phyloP scores from a whole-genome alignment of 2,797 vertebrate genomes.

The Rhinogobio ventralis region DNA sequence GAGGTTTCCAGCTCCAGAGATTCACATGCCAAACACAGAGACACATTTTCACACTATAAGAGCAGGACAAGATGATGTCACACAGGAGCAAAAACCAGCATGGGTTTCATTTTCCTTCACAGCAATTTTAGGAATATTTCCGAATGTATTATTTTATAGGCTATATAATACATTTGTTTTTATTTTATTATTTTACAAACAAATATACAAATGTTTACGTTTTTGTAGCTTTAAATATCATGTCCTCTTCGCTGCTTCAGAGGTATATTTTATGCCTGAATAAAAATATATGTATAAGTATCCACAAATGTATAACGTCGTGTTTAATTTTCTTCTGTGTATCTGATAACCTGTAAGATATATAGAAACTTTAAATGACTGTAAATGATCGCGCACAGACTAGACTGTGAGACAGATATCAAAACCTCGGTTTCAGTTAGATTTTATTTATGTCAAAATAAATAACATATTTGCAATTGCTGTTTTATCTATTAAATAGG shows the following conservation, averaged over 20 bases:
- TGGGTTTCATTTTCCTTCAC: neutral
- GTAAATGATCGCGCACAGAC: neutral
- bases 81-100: neutral
- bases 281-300: neutral
- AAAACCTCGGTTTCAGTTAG: neutral
- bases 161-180: neutral
- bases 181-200: neutral
- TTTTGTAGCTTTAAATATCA: neutral
- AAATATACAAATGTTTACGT: neutral
- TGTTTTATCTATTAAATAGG: neutral
- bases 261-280: neutral
- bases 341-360: neutral
- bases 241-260: neutral
- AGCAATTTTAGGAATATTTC: neutral
- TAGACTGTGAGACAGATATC: neutral
- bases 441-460: neutral
- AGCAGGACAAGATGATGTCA: conserved; percentile 34
- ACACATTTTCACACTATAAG: conserved; percentile 38
- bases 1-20: conserved; percentile 56
- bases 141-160: neutral
- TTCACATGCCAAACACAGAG: conserved; percentile 55
- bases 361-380: neutral
- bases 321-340: neutral
- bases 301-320: neutral
- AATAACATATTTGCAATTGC: neutral